These are phyloP conservation scores for Xenentodon cancila DNA, from an alignment of 2,797 vertebrate species.

Conservation along the genomic window DNA sequence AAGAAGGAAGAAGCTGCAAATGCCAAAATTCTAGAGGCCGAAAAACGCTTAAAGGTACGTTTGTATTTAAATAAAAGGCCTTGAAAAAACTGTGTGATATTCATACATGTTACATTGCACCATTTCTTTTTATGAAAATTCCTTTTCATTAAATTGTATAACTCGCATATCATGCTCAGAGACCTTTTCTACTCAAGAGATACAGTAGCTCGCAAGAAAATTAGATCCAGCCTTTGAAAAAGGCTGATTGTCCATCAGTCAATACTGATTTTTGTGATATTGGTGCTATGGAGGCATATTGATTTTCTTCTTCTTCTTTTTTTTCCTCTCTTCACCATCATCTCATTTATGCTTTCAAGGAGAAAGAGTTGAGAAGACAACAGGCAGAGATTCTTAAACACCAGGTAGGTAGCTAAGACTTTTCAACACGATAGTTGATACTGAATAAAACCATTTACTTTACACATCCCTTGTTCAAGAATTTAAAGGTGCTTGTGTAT, in stretches of 20 bases:
- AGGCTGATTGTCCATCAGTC: slow-evolving; percentile 56
- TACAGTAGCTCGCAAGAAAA: slow-evolving; percentile 25
- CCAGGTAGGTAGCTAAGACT: slow-evolving; percentile 85
- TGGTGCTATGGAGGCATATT: slow-evolving; percentile 61
- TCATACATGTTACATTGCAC: background rate
- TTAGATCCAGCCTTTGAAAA: slow-evolving; percentile 42
- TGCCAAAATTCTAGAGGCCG: slow-evolving; percentile 98
- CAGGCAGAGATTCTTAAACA: slow-evolving; percentile 98
- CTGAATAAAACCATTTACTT: slow-evolving; percentile 35
- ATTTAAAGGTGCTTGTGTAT: slow-evolving; percentile 26
- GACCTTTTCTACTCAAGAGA: background rate
- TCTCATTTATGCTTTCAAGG: slow-evolving; percentile 83
- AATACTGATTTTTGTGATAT: slow-evolving; percentile 63
- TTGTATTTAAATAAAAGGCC: slow-evolving; percentile 33
- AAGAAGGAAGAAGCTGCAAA: slow-evolving; percentile 99
- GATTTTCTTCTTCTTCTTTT: slow-evolving; percentile 61
- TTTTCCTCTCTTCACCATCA: background rate
- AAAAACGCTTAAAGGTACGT: slow-evolving; percentile 99
- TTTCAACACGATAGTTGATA: slow-evolving; percentile 43
- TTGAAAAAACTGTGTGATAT: background rate
- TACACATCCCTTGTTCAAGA: slow-evolving; percentile 49
- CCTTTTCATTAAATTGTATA: no score
- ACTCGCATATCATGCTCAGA: no score
- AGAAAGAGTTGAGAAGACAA: slow-evolving; percentile 97
- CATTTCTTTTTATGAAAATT: background rate